Evolutionary conservation across 1,140 invertebrate genomes (phyloP), one percentile per base, ranked within the genome.

Genomic region (Drosophila teissieri): DNA sequence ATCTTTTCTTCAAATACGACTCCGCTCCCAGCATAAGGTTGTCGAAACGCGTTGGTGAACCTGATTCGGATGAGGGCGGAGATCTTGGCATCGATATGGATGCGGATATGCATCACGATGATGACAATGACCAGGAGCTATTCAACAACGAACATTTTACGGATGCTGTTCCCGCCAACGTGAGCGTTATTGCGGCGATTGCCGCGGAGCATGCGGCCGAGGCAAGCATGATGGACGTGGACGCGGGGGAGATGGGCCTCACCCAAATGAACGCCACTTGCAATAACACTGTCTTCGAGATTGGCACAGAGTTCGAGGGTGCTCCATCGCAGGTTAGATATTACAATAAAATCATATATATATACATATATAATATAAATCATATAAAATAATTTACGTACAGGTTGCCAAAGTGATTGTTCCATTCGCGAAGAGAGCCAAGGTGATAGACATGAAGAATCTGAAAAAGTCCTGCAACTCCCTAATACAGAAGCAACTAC

Each of bases 361-460:
- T 17, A 12, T 42, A 15, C 40, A 0, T 4, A 8, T 31, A 31
- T 36, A 24, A 0, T 15, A 60, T 39, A 51, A 14, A 24, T 14
- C 3, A 24, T 46, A n/a, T 31, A 10, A 3, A 10, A 19, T 5
- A 2, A 7, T 22, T 24, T 39, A 39, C 22, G 67, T 65, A 4
- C 46, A 93, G 94, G 94, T 95, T 19, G 92, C 93, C 24, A 94
- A 95, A 91, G 93, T 94, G 54, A 92, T 94, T 67, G 94, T 96
- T 46, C 93, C 93, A 8, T 96, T 96, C 91, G 95, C 95, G 2
- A 94, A 94, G 72, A 93, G 94, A 61, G 95, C 96, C 0, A 97
- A 97, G 81, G 95, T 95, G 51, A 94, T 97, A 49, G 95, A 97
- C 85, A 96, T 97, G 93, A 95, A 94, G 73, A 94, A 94, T 82